Conservation (phyloP, 2,888 invertebrate species). For the Ectemnius cavifrons region DNA sequence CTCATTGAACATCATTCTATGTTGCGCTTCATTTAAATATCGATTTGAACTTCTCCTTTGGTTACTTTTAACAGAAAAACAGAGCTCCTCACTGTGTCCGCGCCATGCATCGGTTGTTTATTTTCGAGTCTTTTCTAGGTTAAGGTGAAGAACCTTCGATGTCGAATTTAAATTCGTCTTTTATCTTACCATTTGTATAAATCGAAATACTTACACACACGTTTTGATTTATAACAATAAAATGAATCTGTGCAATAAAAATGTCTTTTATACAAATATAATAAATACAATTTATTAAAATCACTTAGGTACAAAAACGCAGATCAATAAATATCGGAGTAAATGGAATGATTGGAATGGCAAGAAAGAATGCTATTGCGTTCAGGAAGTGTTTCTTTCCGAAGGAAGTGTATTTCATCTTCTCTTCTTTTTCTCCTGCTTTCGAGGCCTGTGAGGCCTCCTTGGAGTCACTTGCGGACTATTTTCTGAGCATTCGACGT, state of each 20-base stretch:
- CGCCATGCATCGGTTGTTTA: too few relatives aligned
- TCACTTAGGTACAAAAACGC: background rate
- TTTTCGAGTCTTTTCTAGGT: too few relatives aligned
- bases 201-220: too few relatives aligned
- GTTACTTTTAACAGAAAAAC: too few relatives aligned
- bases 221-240: too few relatives aligned
- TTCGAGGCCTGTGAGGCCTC: conserved; percentile 82
- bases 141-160: too few relatives aligned
- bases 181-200: too few relatives aligned
- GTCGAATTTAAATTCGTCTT: too few relatives aligned
- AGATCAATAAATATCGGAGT: background rate
- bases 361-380: background rate
- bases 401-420: conserved; percentile 31
- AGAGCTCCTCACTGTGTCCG: too few relatives aligned
- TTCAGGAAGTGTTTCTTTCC: too few relatives aligned
- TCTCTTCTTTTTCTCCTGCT: conserved; percentile 86
- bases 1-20: background rate
- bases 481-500: conserved; percentile 87
- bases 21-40: background rate
- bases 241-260: too few relatives aligned
- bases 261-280: background rate
- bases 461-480: conserved; percentile 85
- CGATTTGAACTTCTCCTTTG: too few relatives aligned
- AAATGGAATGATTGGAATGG: background rate
- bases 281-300: conserved; percentile 5